A percentile compares a stretch with the other conserved stretches of the same genome.
phyloP scores from a whole-genome alignment of 2,113 vertebrate species.

The Artemisiospiza belli region DNA sequence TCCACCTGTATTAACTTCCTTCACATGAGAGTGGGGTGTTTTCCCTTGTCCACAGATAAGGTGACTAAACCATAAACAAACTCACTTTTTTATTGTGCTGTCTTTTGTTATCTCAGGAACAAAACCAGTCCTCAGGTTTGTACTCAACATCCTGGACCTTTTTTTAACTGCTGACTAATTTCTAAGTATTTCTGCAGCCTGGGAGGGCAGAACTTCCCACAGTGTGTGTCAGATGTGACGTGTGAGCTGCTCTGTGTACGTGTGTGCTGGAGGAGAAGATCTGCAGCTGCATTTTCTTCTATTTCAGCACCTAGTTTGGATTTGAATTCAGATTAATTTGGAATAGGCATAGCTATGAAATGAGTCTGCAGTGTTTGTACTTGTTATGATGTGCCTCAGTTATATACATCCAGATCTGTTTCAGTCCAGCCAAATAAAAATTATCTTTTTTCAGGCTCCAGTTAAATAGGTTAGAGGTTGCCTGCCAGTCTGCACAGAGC shows the following conservation, averaged over 20 bases:
- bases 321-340: conserved; percentile 41
- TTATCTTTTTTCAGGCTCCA: background rate
- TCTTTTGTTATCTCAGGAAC: background rate
- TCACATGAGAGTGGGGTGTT: background rate
- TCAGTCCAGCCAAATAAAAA: conserved; percentile 12
- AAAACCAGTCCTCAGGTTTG: background rate
- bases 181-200: background rate
- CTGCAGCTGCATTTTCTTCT: background rate
- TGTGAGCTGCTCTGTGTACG: background rate
- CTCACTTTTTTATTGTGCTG: rapidly evolving
- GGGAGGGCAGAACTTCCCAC: background rate
- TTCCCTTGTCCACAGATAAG: background rate
- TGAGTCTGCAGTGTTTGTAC: conserved; percentile 13
- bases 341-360: conserved; percentile 10
- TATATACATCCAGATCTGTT: background rate
- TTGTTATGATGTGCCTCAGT: background rate
- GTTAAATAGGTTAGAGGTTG: conserved; percentile 5
- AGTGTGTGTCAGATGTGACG: rapidly evolving
- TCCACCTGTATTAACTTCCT: background rate
- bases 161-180: background rate
- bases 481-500: background rate
- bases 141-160: background rate
- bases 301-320: conserved; percentile 42
- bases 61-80: background rate
- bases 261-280: background rate